Percentiles rank a stretch among this genome's conserved stretches.
These are phyloP conservation scores for Nixonia krombeini DNA, from an alignment of 1,140 invertebrate species.

Conservation along the genomic window DNA sequence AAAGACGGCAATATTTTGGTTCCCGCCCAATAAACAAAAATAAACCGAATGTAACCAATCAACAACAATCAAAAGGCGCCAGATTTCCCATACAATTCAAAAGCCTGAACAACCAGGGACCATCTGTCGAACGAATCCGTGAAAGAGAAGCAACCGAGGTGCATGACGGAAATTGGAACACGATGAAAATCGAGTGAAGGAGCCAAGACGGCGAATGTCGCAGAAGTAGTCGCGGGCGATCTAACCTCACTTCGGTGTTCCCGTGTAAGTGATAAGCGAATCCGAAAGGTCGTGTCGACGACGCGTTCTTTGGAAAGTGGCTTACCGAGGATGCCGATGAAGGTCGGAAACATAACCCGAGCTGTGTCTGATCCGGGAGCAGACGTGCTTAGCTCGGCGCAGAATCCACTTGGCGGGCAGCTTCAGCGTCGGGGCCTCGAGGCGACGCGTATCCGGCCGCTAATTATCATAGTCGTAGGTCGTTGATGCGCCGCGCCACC, in stretches of 20 bases:
- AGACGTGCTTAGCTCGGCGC: not conserved
- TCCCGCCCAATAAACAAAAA: no score
- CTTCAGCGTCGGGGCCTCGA: not conserved
- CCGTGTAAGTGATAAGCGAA: not conserved
- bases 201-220: not conserved
- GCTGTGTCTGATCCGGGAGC: slow-evolving; percentile 48
- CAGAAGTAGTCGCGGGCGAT: not conserved
- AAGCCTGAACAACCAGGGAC: no score
- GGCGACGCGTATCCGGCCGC: not conserved
- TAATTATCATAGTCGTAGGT: not conserved
- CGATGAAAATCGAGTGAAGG: not conserved
- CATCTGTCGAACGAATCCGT: no score
- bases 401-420: not conserved
- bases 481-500: not conserved
- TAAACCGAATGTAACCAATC: no score
- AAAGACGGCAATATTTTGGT: no score
- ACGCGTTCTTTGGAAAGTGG: no score
- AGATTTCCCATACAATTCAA: no score
- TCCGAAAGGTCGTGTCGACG: not conserved
- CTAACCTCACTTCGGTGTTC: not conserved
- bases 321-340: slow-evolving; percentile 79
- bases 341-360: slow-evolving; percentile 82
- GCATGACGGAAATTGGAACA: no score
- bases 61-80: no score
- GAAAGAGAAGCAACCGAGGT: no score